phyloP scores from a whole-genome alignment of 2,797 vertebrate species.

The Rhynchotus rufescens region DNA sequence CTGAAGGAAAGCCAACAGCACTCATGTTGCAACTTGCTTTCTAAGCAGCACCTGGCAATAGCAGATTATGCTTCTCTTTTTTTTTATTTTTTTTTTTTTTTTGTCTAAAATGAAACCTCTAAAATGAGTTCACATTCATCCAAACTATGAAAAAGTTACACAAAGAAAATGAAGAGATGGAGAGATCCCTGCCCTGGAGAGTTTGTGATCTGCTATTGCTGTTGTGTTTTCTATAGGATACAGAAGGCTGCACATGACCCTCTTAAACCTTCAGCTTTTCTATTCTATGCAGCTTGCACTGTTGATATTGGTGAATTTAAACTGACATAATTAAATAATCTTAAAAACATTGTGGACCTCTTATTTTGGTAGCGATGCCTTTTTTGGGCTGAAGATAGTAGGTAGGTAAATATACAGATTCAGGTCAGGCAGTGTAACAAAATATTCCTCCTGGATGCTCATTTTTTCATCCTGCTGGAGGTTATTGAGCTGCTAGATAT shows the following conservation, averaged over 20 bases:
- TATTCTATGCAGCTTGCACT: neutral
- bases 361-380: neutral
- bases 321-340: neutral
- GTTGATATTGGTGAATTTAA: neutral
- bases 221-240: neutral
- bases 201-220: neutral
- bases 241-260: neutral
- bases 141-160: neutral
- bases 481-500: neutral
- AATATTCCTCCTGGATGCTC: neutral
- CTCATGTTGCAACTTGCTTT: neutral
- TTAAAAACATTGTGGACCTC: neutral
- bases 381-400: neutral
- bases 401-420: neutral
- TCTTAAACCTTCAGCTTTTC: neutral
- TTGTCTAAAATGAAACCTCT: neutral
- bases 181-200: fast-evolving
- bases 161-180: neutral
- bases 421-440: neutral
- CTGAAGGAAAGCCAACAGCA: neutral
- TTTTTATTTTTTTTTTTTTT: neutral
- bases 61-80: neutral
- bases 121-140: neutral
- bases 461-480: neutral
- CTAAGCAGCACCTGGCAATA: neutral